A percentile compares a stretch with the other conserved stretches of the same genome.
Conservation (phyloP, 2,888 invertebrate species). For the Didymodactylos carnosus region DNA sequence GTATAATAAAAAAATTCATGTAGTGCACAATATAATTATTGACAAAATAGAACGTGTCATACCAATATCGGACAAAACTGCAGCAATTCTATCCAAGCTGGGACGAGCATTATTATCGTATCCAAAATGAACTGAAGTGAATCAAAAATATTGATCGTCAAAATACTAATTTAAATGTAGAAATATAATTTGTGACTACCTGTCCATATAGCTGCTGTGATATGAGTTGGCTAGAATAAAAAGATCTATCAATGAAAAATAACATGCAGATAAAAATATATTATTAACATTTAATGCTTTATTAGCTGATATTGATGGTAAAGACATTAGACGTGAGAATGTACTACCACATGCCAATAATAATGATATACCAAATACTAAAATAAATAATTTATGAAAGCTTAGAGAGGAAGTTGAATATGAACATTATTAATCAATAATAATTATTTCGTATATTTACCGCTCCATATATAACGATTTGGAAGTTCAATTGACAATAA, state of each 20-base stretch:
- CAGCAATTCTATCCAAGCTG: slow-evolving; percentile 28
- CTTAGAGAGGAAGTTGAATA: background rate
- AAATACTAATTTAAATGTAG: too few species aligned
- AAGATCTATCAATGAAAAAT: background rate
- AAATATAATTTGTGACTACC: too few species aligned
- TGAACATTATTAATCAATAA: background rate
- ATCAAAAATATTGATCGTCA: too few species aligned
- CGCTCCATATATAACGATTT: slow-evolving; percentile 1
- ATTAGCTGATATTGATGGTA: background rate
- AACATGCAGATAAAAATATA: background rate
- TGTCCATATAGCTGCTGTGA: slow-evolving; percentile 33
- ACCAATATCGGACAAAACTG: slow-evolving; percentile 26
- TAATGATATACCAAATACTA: background rate
- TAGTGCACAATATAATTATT: background rate
- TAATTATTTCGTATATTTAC: background rate
- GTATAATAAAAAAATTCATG: slow-evolving; percentile 18
- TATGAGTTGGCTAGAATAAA: slow-evolving; percentile 7
- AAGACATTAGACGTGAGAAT: background rate
- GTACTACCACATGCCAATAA: background rate
- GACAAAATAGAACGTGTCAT: slow-evolving; percentile 16
- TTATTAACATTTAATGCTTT: background rate
- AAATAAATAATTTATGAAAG: slow-evolving; percentile 5
- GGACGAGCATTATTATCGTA: slow-evolving; percentile 36
- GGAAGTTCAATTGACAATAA: background rate
- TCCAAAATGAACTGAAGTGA: slow-evolving; percentile 36